Percentiles rank a stretch among this genome's conserved stretches.
Conservation (phyloP, 2,113 vertebrate species). For the Martes martes region DNA sequence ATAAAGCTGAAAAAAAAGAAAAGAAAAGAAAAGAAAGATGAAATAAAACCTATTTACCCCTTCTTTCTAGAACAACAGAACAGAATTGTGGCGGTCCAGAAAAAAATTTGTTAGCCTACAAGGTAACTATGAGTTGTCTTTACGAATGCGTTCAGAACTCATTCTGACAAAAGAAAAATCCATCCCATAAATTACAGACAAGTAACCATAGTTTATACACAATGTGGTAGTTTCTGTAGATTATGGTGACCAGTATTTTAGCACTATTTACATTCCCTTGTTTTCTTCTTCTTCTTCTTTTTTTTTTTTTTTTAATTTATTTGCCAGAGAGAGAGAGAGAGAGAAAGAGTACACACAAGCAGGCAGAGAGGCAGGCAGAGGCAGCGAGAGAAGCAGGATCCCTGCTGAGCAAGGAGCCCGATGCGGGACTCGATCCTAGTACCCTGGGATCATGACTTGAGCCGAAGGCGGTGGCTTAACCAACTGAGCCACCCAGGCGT, state of each 20-base stretch:
- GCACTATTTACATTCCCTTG: neutral
- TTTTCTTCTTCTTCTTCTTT: slow-evolving; percentile 49
- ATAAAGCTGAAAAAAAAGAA: neutral
- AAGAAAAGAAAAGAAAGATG: slow-evolving; percentile 11
- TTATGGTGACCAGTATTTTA: neutral
- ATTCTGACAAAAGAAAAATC: slow-evolving; percentile 1
- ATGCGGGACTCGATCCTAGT: no score
- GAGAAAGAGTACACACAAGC: no score
- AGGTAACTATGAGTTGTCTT: neutral
- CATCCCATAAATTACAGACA: neutral
- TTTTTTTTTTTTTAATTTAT: neutral
- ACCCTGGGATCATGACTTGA: no score
- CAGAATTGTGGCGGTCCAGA: neutral
- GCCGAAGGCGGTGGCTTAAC: no score
- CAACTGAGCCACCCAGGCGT: no score
- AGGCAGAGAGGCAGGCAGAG: no score
- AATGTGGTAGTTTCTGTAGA: neutral
- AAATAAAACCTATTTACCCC: neutral
- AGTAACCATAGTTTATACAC: neutral
- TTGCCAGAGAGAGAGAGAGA: no score
- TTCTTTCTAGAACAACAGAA: neutral
- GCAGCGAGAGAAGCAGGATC: no score
- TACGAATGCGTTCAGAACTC: neutral
- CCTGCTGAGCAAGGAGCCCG: no score
- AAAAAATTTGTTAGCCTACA: neutral